Conservation (phyloP, 2,797 vertebrate species). For the Acrossocheilus fasciatus region DNA sequence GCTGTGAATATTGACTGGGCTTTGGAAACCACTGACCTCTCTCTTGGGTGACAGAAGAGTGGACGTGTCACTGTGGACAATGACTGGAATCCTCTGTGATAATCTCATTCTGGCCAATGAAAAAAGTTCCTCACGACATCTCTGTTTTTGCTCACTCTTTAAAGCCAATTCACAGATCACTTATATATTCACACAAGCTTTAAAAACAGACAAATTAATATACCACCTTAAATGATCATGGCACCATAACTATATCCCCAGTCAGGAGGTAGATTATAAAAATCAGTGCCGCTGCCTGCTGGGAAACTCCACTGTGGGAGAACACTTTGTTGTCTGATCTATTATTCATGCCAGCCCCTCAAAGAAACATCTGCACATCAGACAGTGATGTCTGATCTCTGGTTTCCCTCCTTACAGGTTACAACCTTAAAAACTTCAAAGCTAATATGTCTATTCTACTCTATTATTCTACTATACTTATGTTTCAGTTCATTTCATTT, state of each 20-base stretch:
- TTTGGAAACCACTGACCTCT: conserved; percentile 29
- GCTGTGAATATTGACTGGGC: conserved; percentile 21
- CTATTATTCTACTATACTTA: neutral
- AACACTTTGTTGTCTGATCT: conserved; percentile 54
- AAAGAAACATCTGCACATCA: conserved; percentile 55
- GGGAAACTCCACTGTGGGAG: conserved; percentile 44
- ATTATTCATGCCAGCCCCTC: conserved; percentile 63
- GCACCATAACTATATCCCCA: neutral
- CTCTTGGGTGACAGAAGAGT: conserved; percentile 1
- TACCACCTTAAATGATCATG: neutral
- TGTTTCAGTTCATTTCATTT: neutral
- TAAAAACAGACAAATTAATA: neutral
- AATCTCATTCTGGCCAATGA: neutral
- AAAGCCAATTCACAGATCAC: neutral
- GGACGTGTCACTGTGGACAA: conserved; percentile 33
- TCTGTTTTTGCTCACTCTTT: neutral
- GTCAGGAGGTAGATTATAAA: conserved; percentile 21
- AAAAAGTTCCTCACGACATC: neutral
- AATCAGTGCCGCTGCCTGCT: conserved; percentile 25
- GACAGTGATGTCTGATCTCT: conserved; percentile 42
- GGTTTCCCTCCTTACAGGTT: neutral
- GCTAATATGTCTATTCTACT: neutral
- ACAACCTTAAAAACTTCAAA: conserved; percentile 27
- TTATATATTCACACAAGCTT: neutral
- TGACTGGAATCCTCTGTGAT: conserved; percentile 20